Conservation (phyloP, 2,888 invertebrate species). For the Phaonia tiefii region DNA sequence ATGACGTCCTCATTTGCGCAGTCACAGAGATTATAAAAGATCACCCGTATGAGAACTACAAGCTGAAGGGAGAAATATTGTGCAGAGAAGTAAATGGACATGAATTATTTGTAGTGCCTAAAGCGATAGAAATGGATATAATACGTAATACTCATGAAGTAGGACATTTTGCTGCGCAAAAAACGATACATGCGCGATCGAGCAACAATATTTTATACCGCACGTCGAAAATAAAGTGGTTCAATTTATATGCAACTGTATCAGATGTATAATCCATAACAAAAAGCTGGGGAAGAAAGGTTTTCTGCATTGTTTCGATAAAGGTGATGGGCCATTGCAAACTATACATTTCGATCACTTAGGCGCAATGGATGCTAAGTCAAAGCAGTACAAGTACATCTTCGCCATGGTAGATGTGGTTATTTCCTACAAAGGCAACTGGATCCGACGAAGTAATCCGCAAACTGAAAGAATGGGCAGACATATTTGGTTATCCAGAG, state of each 20-base stretch:
- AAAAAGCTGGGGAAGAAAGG: slow-evolving; percentile 73
- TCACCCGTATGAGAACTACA: slow-evolving; percentile 50
- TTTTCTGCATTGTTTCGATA: slow-evolving; percentile 72
- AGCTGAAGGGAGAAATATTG: slow-evolving; percentile 47
- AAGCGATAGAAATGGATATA: slow-evolving; percentile 50
- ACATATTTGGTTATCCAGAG: slow-evolving; percentile 12
- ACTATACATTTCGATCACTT: slow-evolving; percentile 73
- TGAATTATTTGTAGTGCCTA: slow-evolving; percentile 60
- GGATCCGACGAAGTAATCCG: slow-evolving; percentile 17
- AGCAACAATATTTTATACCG: slow-evolving; percentile 56
- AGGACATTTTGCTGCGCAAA: slow-evolving; percentile 51
- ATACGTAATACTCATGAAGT: slow-evolving; percentile 45
- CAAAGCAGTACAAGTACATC: no score
- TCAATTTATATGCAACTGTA: slow-evolving; percentile 36
- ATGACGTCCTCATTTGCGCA: slow-evolving; percentile 52
- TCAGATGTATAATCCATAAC: slow-evolving; percentile 54
- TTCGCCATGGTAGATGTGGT: slow-evolving; percentile 19
- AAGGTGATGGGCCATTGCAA: slow-evolving; percentile 71
- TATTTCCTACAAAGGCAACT: slow-evolving; percentile 14
- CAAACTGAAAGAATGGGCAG: slow-evolving; percentile 3
- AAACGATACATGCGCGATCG: slow-evolving; percentile 45
- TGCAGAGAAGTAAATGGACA: slow-evolving; percentile 46
- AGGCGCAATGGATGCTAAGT: slow-evolving; percentile 48
- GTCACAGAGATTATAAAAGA: slow-evolving; percentile 46
- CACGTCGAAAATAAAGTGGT: slow-evolving; percentile 51